A percentile compares a stretch with the other conserved stretches of the same genome.
Conservation (phyloP, 2,888 invertebrate genomes). For the Apantesis nais region DNA sequence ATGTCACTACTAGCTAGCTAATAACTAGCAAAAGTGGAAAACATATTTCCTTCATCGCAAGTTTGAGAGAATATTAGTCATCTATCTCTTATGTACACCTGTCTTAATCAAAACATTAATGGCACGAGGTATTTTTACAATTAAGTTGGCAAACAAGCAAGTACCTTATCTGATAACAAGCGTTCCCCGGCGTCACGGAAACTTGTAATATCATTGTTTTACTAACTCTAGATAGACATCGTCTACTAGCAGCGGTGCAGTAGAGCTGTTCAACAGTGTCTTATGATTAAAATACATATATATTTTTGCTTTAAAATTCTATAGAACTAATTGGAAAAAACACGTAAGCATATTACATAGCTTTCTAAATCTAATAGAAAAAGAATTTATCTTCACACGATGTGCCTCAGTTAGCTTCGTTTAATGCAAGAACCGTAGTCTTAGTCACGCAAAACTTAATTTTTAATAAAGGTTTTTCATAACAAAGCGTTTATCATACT, state of each 20-base stretch:
- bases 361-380: constrained; percentile 35
- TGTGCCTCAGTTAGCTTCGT: constrained; percentile 32
- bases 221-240: background rate
- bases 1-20: too few relatives aligned
- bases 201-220: background rate
- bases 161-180: background rate
- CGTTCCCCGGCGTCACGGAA: background rate
- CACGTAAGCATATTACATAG: constrained; percentile 47
- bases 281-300: background rate
- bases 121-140: background rate
- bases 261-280: background rate
- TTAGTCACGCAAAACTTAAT: constrained; percentile 35
- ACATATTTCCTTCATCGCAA: background rate
- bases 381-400: constrained; percentile 17
- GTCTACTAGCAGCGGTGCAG: background rate
- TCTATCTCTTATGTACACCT: background rate
- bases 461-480: constrained; percentile 27
- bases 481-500: constrained; percentile 25
- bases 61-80: background rate
- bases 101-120: background rate
- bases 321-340: constrained; percentile 18
- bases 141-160: background rate
- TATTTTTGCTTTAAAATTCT: constrained; percentile 18
- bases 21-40: background rate
- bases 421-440: constrained; percentile 11